Evolutionary conservation across 2,113 vertebrate genomes (phyloP).

Genomic region (Gyps fulvus): DNA sequence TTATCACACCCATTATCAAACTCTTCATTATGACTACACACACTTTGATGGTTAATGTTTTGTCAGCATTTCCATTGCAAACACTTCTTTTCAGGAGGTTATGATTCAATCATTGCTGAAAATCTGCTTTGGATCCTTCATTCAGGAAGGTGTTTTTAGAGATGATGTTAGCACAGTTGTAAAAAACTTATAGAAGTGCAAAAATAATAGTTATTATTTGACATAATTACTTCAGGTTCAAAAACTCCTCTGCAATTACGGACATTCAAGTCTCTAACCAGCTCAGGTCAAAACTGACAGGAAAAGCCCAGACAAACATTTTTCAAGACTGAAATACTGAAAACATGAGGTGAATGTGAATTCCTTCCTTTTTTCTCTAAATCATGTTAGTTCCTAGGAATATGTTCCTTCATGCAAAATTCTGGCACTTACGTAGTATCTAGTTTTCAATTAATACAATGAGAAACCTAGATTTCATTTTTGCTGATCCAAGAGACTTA

Average conservation of each 20-base stretch:
- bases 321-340: neutral
- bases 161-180: neutral
- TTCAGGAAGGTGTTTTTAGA: neutral
- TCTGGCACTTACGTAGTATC: neutral
- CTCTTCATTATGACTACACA: neutral
- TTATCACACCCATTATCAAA: constrained; percentile 14
- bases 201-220: neutral
- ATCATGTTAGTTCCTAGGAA: neutral
- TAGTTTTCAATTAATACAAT: neutral
- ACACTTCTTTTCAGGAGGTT: neutral
- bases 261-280: neutral
- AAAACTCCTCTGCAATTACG: neutral
- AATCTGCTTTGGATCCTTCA: neutral
- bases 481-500: neutral
- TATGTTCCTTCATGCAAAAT: neutral
- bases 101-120: neutral
- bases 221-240: neutral
- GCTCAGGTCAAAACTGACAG: neutral
- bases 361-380: neutral
- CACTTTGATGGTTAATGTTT: neutral
- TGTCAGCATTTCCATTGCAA: constrained; percentile 9
- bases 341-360: neutral
- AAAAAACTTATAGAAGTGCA: neutral
- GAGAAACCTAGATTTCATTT: neutral
- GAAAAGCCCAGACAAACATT: neutral